Evolutionary conservation across 35 echinoderm and acorn worm species (phyloP).

Genomic region (Holothuria glaberrima): DNA sequence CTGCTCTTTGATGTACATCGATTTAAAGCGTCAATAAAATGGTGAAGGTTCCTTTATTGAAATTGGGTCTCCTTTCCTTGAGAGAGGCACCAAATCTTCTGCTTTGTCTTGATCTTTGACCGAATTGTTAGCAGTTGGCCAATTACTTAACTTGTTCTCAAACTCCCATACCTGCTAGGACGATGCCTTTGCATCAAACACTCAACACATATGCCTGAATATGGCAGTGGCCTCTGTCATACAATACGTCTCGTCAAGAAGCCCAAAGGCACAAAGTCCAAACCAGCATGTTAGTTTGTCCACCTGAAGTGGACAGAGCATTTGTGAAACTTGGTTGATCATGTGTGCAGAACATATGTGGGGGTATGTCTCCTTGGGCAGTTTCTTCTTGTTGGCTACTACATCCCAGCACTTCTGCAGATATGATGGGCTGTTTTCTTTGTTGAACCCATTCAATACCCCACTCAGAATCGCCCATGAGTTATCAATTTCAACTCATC

Average conservation of each 20-base stretch:
- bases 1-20: background rate
- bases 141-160: background rate
- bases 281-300: background rate
- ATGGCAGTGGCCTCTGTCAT: background rate
- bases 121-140: background rate
- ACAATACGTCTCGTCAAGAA: background rate
- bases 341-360: constrained; percentile 50
- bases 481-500: constrained; percentile 27
- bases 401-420: background rate
- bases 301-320: background rate
- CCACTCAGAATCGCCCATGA: constrained; percentile 21
- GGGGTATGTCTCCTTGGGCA: background rate
- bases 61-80: background rate
- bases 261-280: background rate
- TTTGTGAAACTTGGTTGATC: background rate
- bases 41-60: background rate
- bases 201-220: background rate
- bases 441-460: constrained; percentile 17
- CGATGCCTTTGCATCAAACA: background rate
- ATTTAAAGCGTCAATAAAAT: background rate
- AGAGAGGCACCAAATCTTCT: background rate
- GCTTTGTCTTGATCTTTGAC: background rate
- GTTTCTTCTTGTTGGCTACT: too few relatives aligned
- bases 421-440: background rate
- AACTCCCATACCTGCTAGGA: background rate